Percentiles rank a stretch among this genome's conserved stretches.
phyloP scores from a whole-genome alignment of 2,113 vertebrate genomes.

The Erinaceus europaeus region DNA sequence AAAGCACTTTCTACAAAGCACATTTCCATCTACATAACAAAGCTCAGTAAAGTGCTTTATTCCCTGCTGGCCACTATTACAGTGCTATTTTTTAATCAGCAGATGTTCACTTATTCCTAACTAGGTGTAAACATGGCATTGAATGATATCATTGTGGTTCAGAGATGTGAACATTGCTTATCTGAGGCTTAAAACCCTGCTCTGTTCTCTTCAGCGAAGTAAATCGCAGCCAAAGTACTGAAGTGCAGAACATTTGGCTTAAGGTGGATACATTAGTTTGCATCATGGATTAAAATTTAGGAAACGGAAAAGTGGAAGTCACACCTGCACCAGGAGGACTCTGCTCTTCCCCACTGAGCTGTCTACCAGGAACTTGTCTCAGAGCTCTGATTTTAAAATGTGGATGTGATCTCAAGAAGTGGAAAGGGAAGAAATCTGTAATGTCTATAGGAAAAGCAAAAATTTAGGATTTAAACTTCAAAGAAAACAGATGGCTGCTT shows the following conservation, averaged over 20 bases:
- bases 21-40: constrained; percentile 75
- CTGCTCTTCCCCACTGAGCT: not conserved
- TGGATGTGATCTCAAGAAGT: constrained; percentile 64
- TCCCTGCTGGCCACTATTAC: constrained; percentile 74
- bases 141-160: constrained; percentile 69
- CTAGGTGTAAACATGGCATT: constrained; percentile 75
- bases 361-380: not conserved
- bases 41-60: constrained; percentile 76
- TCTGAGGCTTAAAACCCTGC: constrained; percentile 58
- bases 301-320: constrained; percentile 28
- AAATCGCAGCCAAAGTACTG: constrained; percentile 42
- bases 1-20: constrained; percentile 74
- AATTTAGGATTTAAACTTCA: constrained; percentile 86
- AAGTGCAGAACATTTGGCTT: constrained; percentile 43
- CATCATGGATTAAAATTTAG: constrained; percentile 62
- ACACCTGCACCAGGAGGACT: not conserved
- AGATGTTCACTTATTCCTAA: constrained; percentile 76
- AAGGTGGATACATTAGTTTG: constrained; percentile 58
- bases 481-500: constrained; percentile 84
- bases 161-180: constrained; percentile 56
- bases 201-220: constrained; percentile 60
- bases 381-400: too few species aligned
- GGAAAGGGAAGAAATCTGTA: constrained; percentile 75
- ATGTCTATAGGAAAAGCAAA: constrained; percentile 82
- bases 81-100: constrained; percentile 76